These are phyloP conservation scores for Drosophila pectinifera DNA, from an alignment of 1,140 invertebrate genomes.

Conservation along the genomic window DNA sequence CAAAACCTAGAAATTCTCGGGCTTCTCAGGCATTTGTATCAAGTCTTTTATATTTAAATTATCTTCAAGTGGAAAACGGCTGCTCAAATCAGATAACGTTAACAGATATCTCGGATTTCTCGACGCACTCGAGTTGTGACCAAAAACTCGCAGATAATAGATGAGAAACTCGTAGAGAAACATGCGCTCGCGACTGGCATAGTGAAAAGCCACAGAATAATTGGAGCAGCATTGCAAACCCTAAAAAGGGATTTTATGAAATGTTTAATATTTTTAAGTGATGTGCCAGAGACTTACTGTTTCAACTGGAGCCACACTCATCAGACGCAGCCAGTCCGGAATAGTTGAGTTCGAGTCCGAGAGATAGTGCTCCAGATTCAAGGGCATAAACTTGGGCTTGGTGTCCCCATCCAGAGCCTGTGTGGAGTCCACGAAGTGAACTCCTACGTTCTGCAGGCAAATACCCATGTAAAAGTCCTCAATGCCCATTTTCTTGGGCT, in stretches of 20 bases:
- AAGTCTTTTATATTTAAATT: slow-evolving; percentile 51
- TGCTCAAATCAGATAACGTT: slow-evolving; percentile 32
- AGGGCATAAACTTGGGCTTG: slow-evolving; percentile 56
- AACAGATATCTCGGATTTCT: slow-evolving; percentile 10
- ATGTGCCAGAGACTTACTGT: slow-evolving; percentile 29
- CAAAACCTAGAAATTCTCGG: slow-evolving; percentile 59
- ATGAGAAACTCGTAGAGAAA: slow-evolving; percentile 70
- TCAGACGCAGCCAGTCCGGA: slow-evolving; percentile 57
- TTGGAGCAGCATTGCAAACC: slow-evolving; percentile 63
- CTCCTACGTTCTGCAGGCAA: slow-evolving; percentile 95
- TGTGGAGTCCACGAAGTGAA: slow-evolving; percentile 85
- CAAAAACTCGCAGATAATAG: slow-evolving; percentile 47
- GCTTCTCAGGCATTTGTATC: slow-evolving; percentile 56
- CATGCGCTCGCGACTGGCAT: slow-evolving; percentile 62
- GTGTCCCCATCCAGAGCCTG: slow-evolving; percentile 40
- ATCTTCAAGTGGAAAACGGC: slow-evolving; percentile 62
- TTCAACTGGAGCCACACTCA: slow-evolving; percentile 46
- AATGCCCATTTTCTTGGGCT: slow-evolving; percentile 88
- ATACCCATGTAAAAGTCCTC: slow-evolving; percentile 98
- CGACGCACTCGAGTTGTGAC: not conserved
- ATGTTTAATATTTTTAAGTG: not conserved
- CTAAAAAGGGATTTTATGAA: slow-evolving; percentile 10
- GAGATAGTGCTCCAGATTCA: slow-evolving; percentile 87
- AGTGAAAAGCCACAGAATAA: slow-evolving; percentile 68
- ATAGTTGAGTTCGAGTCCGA: slow-evolving; percentile 42